These are phyloP conservation scores for Pungitius pungitius DNA, from an alignment of 2,113 vertebrate genomes.

Conservation along the genomic window DNA sequence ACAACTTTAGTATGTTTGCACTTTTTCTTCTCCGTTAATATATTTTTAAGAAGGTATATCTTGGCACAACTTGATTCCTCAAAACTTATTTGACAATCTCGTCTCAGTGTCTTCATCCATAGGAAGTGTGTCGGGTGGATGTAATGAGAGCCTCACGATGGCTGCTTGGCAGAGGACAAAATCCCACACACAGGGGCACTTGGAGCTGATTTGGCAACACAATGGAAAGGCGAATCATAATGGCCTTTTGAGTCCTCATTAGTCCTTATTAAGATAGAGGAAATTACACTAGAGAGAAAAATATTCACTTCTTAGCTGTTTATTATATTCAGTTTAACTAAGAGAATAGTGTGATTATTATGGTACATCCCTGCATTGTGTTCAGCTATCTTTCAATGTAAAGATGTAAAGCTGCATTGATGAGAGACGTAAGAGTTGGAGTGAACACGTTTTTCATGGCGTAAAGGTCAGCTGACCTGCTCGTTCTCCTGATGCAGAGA, in stretches of 20 bases:
- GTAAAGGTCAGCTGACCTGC: not conserved
- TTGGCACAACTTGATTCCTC: not conserved
- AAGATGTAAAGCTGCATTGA: too few relatives aligned
- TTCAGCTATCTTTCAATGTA: too few relatives aligned
- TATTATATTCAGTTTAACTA: not conserved
- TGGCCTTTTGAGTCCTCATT: constrained; percentile 17
- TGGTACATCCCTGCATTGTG: too few relatives aligned
- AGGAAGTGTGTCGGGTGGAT: too few relatives aligned
- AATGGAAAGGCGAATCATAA: constrained; percentile 27
- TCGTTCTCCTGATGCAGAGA: not conserved
- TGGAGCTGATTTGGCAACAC: constrained; percentile 16
- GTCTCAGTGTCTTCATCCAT: not conserved
- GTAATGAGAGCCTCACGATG: constrained; percentile 39
- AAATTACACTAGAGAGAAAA: not conserved
- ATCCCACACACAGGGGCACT: not conserved
- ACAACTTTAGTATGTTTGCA: not conserved
- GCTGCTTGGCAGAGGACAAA: constrained; percentile 1
- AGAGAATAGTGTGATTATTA: not conserved
- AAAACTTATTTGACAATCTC: not conserved
- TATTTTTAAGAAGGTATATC: not conserved
- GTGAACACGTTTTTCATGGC: not conserved
- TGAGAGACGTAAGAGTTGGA: not conserved
- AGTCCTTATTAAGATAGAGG: constrained; percentile 12
- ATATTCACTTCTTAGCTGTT: not conserved
- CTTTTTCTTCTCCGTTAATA: not conserved